Base-by-base conservation (phyloP, 2,113 vertebrate genomes). In the Triplophysa rosa region DNA sequence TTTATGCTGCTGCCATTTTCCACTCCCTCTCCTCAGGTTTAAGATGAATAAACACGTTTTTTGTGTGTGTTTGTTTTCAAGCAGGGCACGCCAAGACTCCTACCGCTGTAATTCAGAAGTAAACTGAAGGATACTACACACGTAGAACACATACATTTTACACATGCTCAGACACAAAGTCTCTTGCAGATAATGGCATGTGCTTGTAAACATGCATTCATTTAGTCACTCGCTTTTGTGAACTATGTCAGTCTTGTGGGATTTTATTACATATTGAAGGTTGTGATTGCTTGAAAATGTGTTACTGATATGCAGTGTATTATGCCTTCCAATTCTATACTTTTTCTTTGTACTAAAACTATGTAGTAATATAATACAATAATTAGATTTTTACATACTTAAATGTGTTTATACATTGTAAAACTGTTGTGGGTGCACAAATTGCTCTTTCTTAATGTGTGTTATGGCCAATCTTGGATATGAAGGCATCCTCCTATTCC, bases 51-150 rank as follows among this genome's bases (percentile, higher is more conserved):
- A 67, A 74, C n/a, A 40, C 6, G 7, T 29, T 2, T 58, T 52
- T 52, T 52, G 7, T 49, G 42, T 8, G 21, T 77, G 67, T 69
- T 62, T 67, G 29, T 84, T 70, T 78, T 82, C 67, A 78, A 69
- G 17, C 9, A 33, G 0, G 17, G 54, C 67, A 63, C 47, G 66
- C 21, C 52, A 62, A 79, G 72, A 67, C 23, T 77, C 73, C 67
- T 65, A 67, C n/a, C 29, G n/a, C 45, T 77, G 21, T 40, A 77
- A 33, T 71, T 61, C 37, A 56, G 67, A 58, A 8, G 37, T 64
- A n/a, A 58, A 11, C 65, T 61, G 24, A 23, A 67, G 59, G 59
- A 29, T 59, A 9, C 63, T 23, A 24, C 24, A 62, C 13, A 54
- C 56, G 17, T 33, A 33, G 12, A 49, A 52, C 12, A 19, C 29